phyloP scores from a whole-genome alignment of 2,113 vertebrate genomes.

The Oncorhynchus kisutch region DNA sequence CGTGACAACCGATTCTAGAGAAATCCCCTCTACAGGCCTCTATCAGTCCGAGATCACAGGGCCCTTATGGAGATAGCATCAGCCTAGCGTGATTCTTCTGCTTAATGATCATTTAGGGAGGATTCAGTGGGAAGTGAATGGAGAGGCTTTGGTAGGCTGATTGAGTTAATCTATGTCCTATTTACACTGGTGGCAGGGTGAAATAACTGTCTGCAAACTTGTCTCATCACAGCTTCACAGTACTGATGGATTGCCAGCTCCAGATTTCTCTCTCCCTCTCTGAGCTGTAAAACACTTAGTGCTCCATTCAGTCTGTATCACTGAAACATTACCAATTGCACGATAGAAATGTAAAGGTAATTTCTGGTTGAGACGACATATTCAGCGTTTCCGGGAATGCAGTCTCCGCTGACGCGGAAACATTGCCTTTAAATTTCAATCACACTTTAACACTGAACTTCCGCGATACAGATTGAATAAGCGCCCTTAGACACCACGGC shows the following conservation, averaged over 20 bases:
- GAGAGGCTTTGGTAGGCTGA: slow-evolving; percentile 19
- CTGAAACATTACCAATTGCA: no score
- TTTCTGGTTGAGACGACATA: no score
- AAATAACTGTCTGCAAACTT: slow-evolving; percentile 29
- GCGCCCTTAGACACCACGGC: slow-evolving; percentile 46
- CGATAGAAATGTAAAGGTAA: no score
- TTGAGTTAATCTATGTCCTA: slow-evolving; percentile 39
- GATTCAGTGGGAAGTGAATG: slow-evolving; percentile 37
- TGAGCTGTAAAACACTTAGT: slow-evolving; percentile 37
- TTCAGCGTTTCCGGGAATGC: no score
- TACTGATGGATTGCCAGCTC: slow-evolving; percentile 54
- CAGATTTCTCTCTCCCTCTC: slow-evolving; percentile 38
- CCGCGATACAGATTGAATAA: no score
- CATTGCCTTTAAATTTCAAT: no score
- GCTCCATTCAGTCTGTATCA: no score
- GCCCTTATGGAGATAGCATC: slow-evolving; percentile 41
- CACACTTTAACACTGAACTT: no score
- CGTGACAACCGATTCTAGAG: slow-evolving; percentile 33
- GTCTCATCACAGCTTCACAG: slow-evolving; percentile 45
- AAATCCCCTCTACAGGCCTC: slow-evolving; percentile 38
- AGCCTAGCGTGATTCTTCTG: slow-evolving; percentile 40
- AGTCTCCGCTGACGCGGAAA: no score
- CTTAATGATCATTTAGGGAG: slow-evolving; percentile 43
- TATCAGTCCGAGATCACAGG: slow-evolving; percentile 40
- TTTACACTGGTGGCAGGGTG: slow-evolving; percentile 37